Evolutionary conservation across 1,140 invertebrate genomes (phyloP).

Genomic region (Drosophila persimilis): DNA sequence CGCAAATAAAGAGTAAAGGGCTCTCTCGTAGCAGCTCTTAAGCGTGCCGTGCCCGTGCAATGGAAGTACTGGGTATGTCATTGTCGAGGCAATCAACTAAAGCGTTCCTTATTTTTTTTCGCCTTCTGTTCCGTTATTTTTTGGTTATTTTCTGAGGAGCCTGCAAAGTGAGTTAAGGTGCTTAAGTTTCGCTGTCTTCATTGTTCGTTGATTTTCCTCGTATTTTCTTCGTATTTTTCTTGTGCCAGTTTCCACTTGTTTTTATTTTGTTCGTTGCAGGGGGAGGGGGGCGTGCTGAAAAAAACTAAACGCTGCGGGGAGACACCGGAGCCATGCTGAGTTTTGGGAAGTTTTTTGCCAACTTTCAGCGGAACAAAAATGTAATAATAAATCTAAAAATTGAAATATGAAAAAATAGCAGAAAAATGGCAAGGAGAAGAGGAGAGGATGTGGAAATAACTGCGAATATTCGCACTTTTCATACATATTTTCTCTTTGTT

Average conservation of each 20-base stretch:
- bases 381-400: slow-evolving; percentile 55
- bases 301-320: slow-evolving; percentile 45
- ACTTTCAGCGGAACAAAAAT: slow-evolving; percentile 8
- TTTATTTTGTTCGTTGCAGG: no score
- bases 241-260: slow-evolving; percentile 46
- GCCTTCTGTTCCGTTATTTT: neutral
- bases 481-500: slow-evolving; percentile 50
- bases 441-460: slow-evolving; percentile 26
- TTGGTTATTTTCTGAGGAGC: neutral
- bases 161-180: slow-evolving; percentile 64
- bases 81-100: no score
- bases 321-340: slow-evolving; percentile 25
- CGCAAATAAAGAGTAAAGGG: no score
- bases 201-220: slow-evolving; percentile 42
- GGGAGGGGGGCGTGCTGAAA: slow-evolving; percentile 1
- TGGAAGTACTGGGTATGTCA: neutral
- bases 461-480: slow-evolving; percentile 38
- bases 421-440: slow-evolving; percentile 4
- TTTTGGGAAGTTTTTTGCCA: slow-evolving; percentile 1
- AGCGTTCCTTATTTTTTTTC: neutral
- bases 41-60: no score
- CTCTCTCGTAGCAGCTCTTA: no score
- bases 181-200: slow-evolving; percentile 57
- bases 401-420: slow-evolving; percentile 19
- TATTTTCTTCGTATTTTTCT: slow-evolving; percentile 26